Percentiles rank a stretch among this genome's conserved stretches.
Evolutionary conservation across 1,140 invertebrate genomes (phyloP).

Genomic region (Cydia strobilella): DNA sequence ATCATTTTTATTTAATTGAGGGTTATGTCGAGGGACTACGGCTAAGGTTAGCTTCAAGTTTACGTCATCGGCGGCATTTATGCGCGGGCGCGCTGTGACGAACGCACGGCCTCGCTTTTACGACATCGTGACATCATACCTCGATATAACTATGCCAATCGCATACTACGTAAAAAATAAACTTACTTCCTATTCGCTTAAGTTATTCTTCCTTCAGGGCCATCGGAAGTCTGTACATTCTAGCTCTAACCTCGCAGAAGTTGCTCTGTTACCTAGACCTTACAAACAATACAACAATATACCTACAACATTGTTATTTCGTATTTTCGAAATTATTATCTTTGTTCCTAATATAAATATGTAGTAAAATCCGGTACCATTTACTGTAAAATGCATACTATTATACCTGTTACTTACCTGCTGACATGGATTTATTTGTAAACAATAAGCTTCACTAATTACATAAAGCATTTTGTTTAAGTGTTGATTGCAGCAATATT

Average conservation of each 20-base stretch:
- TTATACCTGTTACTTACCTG: slow-evolving; percentile 1
- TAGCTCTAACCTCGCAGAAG: slow-evolving; percentile 9
- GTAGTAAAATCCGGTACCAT: neutral
- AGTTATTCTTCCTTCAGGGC: slow-evolving; percentile 28
- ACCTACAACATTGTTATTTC: neutral
- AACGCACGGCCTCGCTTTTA: slow-evolving; percentile 74
- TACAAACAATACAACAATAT: no score
- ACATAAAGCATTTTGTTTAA: slow-evolving; percentile 20
- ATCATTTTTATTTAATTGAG: slow-evolving; percentile 34
- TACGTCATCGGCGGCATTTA: slow-evolving; percentile 74
- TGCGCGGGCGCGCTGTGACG: slow-evolving; percentile 61
- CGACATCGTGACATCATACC: slow-evolving; percentile 77
- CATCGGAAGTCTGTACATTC: neutral
- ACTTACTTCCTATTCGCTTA: slow-evolving; percentile 30
- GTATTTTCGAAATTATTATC: neutral
- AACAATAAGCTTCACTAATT: neutral
- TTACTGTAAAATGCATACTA: neutral
- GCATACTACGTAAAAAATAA: slow-evolving; percentile 38
- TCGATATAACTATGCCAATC: slow-evolving; percentile 61
- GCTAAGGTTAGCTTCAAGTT: slow-evolving; percentile 73
- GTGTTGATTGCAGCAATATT: slow-evolving; percentile 16
- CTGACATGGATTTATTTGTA: slow-evolving; percentile 9
- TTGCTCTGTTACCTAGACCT: slow-evolving; percentile 4
- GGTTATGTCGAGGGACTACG: slow-evolving; percentile 40
- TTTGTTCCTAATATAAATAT: neutral